Evolutionary conservation across 2,888 invertebrate species (phyloP), one percentile per base, ranked within the genome.

Genomic region (Acleris literana): DNA sequence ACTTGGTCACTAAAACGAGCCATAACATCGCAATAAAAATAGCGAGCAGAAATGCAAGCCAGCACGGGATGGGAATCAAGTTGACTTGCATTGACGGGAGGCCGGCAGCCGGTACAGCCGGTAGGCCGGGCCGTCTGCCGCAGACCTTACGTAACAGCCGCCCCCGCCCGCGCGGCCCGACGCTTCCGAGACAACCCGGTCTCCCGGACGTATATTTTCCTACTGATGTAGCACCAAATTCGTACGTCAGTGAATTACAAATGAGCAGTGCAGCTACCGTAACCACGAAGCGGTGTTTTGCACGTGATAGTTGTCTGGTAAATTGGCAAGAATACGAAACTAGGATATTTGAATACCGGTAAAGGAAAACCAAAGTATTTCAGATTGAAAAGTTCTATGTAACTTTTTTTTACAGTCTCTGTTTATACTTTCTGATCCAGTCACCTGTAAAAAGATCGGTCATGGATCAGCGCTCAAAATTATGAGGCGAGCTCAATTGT

Each of bases 121-220:
- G 69, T 60, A 63, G 60, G 67, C 57, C 43, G 63, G 48, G 39
- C 69, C 73, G 76, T 73, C 79, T 82, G 84, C 82, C 80, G 82
- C 81, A 84, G 78, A 76, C 76, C 74, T 88, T 87, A 87, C 82
- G 80, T 86, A 87, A 88, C 81, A 75, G 73, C 55, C 39, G 64
- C 56, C 58, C 62, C 57, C 68, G 51, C 54, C 64, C 60, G 69
- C 74, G 76, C 76, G 76, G 77, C 81, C 80, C 78, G 81, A 80
- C 83, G 84, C 83, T 83, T 83, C 79, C 82, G 77, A 82, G 77
- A 79, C 82, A 74, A 72, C 75, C 76, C 72, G 69, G 68, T 68
- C 65, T 68, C 70, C 55, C 63, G 63, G 66, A 55, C 66, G 65
- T 65, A 54, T 68, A 66, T 62, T 70, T 74, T 73, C 68, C 71